Base-by-base conservation (phyloP, 2,797 vertebrate genomes). In the Acrossocheilus wenchowensis region DNA sequence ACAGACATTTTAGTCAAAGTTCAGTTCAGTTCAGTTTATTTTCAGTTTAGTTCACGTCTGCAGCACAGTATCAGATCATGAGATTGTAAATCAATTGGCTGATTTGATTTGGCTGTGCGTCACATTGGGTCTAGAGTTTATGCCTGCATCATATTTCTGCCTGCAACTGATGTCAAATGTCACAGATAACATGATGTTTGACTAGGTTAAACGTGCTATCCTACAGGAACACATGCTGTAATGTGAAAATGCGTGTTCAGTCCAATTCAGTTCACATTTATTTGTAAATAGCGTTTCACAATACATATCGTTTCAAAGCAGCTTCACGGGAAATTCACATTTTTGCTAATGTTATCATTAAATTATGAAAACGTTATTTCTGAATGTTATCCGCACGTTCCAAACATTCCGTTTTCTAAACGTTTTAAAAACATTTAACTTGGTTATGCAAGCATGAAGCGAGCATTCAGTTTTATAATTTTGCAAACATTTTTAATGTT, bases 101-200 rank as follows among this genome's bases (percentile, higher is more conserved):
- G 83, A 90, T 80, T 85, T 68, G 82, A 45, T 88, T 88, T 85
- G 50, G 45, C 21, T 54, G 17, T 75, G 83, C 48, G 78, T 64
- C 81, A 66, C 82, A 82, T 85, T 79, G 71, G 82, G 39, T 87
- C 50, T 85, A 81, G 74, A 85, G 45, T 64, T 66, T 73, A 71
- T 82, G 78, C 5, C 54, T 79, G 74, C 57, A 64, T 15, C 2
- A 12, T 68, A 45, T 57, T 74, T 30, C n/a, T 66, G 54, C 64
- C 45, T 77, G 21, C 50, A 34, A 50, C 60, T 0, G 1, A 73
- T 52, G 62, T n/a, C 72, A 64, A 21, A 80, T 34, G 10, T 80
- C 60, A 66, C 10, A 66, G 78, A 80, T 66, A 66, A 66, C 6
- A 8, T 34, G 60, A 80, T 64, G 78, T 45, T 80, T 79, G 78